These are phyloP conservation scores for Drosophila truncata DNA, from an alignment of 1,140 invertebrate species.

Conservation along the genomic window DNA sequence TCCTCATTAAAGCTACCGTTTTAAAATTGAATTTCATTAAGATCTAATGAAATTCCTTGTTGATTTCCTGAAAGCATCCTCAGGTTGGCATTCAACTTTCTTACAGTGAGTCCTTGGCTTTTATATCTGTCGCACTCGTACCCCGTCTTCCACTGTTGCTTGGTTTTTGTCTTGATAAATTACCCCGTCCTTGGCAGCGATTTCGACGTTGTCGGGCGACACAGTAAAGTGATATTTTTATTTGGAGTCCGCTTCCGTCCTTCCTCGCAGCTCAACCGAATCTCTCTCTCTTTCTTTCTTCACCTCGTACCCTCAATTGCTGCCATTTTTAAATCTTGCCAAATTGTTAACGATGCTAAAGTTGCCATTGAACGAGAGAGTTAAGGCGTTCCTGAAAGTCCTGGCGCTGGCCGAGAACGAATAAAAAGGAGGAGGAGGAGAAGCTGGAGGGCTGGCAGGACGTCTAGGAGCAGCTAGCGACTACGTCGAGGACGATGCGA, in stretches of 20 bases:
- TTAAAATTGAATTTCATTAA: not conserved
- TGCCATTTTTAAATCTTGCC: slow-evolving; percentile 81
- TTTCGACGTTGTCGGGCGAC: slow-evolving; percentile 65
- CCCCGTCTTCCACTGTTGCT: slow-evolving; percentile 28
- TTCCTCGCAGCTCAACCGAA: slow-evolving; percentile 1
- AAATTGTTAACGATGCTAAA: slow-evolving; percentile 82
- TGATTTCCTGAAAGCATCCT: not conserved
- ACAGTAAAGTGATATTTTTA: slow-evolving; percentile 83
- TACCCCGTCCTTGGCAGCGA: slow-evolving; percentile 79
- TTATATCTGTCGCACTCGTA: slow-evolving; percentile 34
- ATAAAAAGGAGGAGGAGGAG: not conserved
- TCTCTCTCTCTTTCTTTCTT: slow-evolving; percentile 15
- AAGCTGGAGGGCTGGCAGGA: not conserved
- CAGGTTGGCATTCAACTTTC: not conserved
- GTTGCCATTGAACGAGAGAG: slow-evolving; percentile 69
- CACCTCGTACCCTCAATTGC: slow-evolving; percentile 44
- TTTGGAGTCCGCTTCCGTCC: slow-evolving; percentile 46
- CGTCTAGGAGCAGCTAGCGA: slow-evolving; percentile 1
- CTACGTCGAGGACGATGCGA: slow-evolving; percentile 6
- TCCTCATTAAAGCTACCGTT: not conserved
- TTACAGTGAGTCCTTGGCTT: slow-evolving; percentile 29
- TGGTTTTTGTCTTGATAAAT: slow-evolving; percentile 82
- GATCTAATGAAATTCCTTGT: slow-evolving; percentile 1
- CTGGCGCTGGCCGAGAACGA: slow-evolving; percentile 14
- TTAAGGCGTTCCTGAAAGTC: slow-evolving; percentile 44